A percentile compares a stretch with the other conserved stretches of the same genome.
Evolutionary conservation across 2,888 invertebrate genomes (phyloP).

Genomic region (Tachina lurida): DNA sequence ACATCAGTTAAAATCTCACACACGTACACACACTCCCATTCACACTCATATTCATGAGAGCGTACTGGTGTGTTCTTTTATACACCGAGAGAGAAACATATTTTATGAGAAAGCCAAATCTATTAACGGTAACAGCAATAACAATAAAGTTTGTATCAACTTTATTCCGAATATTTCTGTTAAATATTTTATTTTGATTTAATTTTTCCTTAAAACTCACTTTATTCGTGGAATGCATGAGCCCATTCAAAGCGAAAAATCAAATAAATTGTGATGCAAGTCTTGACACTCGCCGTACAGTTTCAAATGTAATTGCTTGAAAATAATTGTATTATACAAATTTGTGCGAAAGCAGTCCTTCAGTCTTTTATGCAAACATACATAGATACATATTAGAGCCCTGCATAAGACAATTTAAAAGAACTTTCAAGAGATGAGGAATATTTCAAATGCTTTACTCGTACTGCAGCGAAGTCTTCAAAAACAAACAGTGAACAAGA

Average conservation of each 20-base stretch:
- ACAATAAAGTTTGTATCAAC: constrained; percentile 28
- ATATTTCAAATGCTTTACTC: no score
- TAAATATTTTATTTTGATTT: constrained; percentile 22
- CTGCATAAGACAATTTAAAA: no score
- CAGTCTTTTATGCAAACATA: not conserved
- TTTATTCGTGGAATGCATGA: not conserved
- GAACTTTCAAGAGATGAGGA: no score
- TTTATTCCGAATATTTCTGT: constrained; percentile 31
- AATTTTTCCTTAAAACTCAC: not conserved
- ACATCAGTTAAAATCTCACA: constrained; percentile 15
- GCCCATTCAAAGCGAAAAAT: not conserved
- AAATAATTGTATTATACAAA: not conserved
- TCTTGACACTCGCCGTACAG: not conserved
- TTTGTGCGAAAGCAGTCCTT: not conserved
- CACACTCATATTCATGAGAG: not conserved
- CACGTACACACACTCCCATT: not conserved
- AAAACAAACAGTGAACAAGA: no score
- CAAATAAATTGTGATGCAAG: not conserved
- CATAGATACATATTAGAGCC: not conserved
- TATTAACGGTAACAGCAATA: constrained; percentile 35
- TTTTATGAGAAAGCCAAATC: not conserved
- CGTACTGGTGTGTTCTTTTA: not conserved
- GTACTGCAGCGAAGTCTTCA: no score
- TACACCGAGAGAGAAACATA: constrained; percentile 29
- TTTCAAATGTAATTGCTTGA: no score